These are phyloP conservation scores for Gymnothorax reevesii DNA, from an alignment of 2,797 vertebrate species.

Conservation along the genomic window DNA sequence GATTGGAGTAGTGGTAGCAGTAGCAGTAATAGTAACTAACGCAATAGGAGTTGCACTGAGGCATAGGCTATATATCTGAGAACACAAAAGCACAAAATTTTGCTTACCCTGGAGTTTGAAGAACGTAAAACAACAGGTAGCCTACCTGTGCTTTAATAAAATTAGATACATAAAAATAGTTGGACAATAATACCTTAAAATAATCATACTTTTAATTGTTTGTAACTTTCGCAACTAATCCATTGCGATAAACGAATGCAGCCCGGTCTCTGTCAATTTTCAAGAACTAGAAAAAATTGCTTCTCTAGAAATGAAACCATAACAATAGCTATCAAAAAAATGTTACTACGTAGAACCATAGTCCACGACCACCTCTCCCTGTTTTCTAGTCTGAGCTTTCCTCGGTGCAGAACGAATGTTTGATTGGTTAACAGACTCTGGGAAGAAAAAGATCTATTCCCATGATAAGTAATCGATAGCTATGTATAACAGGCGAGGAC, in stretches of 20 bases:
- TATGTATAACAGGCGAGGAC: constrained; percentile 49
- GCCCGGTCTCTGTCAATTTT: neutral
- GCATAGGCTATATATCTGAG: neutral
- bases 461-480: constrained; percentile 45
- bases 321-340: neutral
- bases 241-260: neutral
- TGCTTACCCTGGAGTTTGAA: no score
- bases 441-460: constrained; percentile 42
- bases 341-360: neutral
- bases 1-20: neutral
- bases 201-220: neutral
- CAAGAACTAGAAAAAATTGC: neutral
- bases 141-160: neutral
- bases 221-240: neutral
- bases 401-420: constrained; percentile 20
- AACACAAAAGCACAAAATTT: neutral
- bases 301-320: neutral
- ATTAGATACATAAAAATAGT: neutral
- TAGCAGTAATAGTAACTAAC: neutral
- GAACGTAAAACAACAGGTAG: neutral
- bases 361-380: neutral
- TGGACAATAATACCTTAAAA: neutral
- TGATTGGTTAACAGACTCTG: constrained; percentile 32
- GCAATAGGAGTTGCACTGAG: neutral
- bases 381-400: constrained; percentile 10